phyloP scores from a whole-genome alignment of 2,797 vertebrate species.

The Malurus splendens region DNA sequence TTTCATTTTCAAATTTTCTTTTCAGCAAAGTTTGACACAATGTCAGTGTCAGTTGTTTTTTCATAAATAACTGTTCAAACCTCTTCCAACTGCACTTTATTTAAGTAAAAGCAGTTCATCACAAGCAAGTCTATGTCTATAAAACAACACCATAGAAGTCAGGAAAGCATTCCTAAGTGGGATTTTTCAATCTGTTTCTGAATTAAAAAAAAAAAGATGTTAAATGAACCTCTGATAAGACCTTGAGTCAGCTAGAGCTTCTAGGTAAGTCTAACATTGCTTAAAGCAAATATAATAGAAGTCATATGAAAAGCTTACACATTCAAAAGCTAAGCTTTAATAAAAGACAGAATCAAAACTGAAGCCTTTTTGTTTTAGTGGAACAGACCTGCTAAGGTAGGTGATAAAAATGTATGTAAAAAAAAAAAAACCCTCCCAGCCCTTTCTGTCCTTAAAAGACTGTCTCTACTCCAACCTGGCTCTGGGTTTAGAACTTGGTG shows the following conservation, averaged over 20 bases:
- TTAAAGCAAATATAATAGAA: neutral
- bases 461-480: neutral
- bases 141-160: neutral
- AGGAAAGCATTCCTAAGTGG: neutral
- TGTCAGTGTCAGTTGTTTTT: neutral
- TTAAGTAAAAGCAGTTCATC: neutral
- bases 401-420: neutral
- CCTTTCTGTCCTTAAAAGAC: neutral
- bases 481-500: neutral
- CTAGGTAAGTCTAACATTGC: neutral
- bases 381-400: neutral
- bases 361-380: neutral
- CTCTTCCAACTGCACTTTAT: neutral
- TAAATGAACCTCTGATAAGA: neutral
- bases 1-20: neutral
- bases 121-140: neutral
- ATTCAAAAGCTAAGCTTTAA: neutral
- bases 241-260: neutral
- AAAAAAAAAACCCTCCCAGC: neutral
- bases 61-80: neutral
- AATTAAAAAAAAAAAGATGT: neutral
- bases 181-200: neutral
- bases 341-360: neutral
- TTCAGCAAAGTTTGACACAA: neutral
- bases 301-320: neutral